A percentile compares a stretch with the other conserved stretches of the same genome.
Conservation (phyloP, 2,797 vertebrate genomes). For the Schizopygopsis malacanthus region DNA sequence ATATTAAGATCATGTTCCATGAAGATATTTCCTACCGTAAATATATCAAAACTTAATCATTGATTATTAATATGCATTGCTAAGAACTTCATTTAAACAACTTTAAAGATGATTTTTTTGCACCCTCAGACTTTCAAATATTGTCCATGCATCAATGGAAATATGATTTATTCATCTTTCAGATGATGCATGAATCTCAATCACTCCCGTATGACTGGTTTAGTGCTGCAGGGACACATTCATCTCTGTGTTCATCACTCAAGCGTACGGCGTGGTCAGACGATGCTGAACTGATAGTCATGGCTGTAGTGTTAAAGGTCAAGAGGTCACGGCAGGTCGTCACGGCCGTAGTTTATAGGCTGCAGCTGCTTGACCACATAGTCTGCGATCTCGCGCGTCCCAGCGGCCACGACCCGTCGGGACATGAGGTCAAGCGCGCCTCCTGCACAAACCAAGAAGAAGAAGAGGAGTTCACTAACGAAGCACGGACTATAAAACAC, state of each 20-base stretch:
- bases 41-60: no score
- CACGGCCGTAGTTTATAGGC: slow-evolving; percentile 81
- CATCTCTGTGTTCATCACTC: not conserved
- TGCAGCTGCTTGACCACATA: slow-evolving; percentile 84
- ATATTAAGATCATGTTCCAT: no score
- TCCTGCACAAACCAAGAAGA: slow-evolving; percentile 66
- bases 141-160: no score
- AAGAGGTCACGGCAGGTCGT: slow-evolving; percentile 68
- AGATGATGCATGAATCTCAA: no score
- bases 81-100: no score
- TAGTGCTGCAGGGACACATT: not conserved
- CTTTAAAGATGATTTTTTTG: no score
- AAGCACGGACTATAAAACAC: no score
- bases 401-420: slow-evolving; percentile 83
- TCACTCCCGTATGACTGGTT: not conserved
- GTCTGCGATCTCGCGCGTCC: slow-evolving; percentile 81
- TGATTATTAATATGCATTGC: no score
- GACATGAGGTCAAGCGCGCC: slow-evolving; percentile 88
- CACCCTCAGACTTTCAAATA: no score
- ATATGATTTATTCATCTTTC: no score
- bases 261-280: not conserved
- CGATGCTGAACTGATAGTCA: not conserved
- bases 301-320: slow-evolving; percentile 30
- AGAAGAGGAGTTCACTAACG: not conserved
- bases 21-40: no score